Evolutionary conservation across 2,888 invertebrate species (phyloP).

Genomic region (Meteorus colon): DNA sequence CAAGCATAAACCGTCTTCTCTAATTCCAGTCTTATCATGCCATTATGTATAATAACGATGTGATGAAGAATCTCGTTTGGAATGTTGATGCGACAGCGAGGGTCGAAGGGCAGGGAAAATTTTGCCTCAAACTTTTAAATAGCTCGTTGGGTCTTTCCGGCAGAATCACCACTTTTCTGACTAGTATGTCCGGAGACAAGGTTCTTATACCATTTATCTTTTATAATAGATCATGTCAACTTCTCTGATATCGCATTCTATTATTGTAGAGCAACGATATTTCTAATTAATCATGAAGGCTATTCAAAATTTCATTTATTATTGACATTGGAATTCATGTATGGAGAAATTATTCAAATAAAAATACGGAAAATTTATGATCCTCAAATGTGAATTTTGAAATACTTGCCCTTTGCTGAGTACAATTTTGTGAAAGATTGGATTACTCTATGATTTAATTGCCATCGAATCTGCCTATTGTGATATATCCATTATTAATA

Average conservation of each 20-base stretch:
- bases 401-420: too few relatives aligned
- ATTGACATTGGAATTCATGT: not conserved
- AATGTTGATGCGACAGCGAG: constrained; percentile 22
- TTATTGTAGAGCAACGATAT: not conserved
- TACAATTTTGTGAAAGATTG: too few relatives aligned
- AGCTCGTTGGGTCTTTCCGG: not conserved
- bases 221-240: not conserved
- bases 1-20: not conserved
- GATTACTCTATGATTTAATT: too few relatives aligned
- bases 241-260: not conserved
- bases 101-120: constrained; percentile 26
- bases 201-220: not conserved
- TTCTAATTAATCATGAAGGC: not conserved
- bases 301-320: not conserved
- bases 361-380: too few relatives aligned
- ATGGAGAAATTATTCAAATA: too few relatives aligned
- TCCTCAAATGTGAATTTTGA: too few relatives aligned
- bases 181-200: constrained; percentile 14
- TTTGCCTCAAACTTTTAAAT: constrained; percentile 27
- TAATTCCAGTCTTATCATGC: constrained; percentile 11
- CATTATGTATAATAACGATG: constrained; percentile 24
- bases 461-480: too few relatives aligned
- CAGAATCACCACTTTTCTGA: constrained; percentile 15
- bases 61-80: constrained; percentile 17
- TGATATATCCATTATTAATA: too few relatives aligned